Evolutionary conservation across 2,888 invertebrate species (phyloP).

Genomic region (Gastrophysa polygoni): DNA sequence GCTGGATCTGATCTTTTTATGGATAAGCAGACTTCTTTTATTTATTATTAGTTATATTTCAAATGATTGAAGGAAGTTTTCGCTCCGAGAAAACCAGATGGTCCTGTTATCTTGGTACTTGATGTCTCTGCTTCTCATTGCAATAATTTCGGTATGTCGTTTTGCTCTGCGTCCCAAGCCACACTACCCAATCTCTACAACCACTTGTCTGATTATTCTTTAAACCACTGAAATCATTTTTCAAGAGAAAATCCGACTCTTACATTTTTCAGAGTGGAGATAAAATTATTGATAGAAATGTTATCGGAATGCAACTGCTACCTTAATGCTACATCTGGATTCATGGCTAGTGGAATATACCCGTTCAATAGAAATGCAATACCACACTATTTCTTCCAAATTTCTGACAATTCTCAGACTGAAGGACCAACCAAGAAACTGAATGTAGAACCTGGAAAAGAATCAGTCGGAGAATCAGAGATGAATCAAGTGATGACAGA

Average conservation of each 20-base stretch:
- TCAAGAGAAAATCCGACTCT: not conserved
- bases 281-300: not conserved
- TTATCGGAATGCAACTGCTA: constrained; percentile 10
- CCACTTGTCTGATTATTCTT: constrained; percentile 13
- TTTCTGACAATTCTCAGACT: not conserved
- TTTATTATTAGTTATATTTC: constrained; percentile 16
- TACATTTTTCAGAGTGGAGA: not conserved
- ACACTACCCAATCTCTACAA: constrained; percentile 19
- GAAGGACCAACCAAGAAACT: constrained; percentile 5
- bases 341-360: constrained; percentile 10
- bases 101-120: constrained; percentile 10
- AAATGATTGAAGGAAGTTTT: constrained; percentile 19
- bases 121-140: constrained; percentile 15
- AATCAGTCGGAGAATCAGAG: not conserved
- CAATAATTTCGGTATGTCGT: constrained; percentile 7
- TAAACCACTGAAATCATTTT: constrained; percentile 13
- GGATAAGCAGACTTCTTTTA: constrained; percentile 18
- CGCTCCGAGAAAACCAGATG: constrained; percentile 17
- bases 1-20: constrained; percentile 16
- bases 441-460: not conserved
- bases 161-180: constrained; percentile 11
- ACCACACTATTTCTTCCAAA: not conserved
- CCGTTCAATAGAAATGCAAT: constrained; percentile 1
- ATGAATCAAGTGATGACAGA: not conserved
- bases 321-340: constrained; percentile 9